Evolutionary conservation across 1,140 invertebrate species (phyloP).

Genomic region (Rhizoglyphus robini): DNA sequence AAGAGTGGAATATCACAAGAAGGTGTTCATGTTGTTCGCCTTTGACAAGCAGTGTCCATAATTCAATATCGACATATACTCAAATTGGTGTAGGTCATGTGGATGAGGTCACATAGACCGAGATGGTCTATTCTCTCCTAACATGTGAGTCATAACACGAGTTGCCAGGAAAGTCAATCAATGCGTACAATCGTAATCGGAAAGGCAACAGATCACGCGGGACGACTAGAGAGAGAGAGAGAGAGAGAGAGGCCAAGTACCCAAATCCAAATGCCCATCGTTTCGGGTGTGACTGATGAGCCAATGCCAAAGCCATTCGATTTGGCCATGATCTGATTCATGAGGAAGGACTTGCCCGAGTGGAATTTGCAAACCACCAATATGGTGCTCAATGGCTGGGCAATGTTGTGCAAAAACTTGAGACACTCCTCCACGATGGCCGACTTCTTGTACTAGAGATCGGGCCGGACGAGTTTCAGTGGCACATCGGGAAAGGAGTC

Average conservation of each 20-base stretch:
- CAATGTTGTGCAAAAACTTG: conserved; percentile 21
- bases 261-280: conserved; percentile 30
- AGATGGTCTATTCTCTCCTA: too few relatives aligned
- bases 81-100: too few relatives aligned
- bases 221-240: too few relatives aligned
- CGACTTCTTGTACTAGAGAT: conserved; percentile 22
- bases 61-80: too few relatives aligned
- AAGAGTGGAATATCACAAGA: too few relatives aligned
- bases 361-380: conserved; percentile 28
- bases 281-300: conserved; percentile 24
- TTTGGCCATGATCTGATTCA: conserved; percentile 29
- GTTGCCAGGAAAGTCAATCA: too few relatives aligned
- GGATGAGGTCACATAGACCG: too few relatives aligned
- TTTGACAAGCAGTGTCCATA: too few relatives aligned
- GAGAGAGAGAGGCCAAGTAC: conserved; percentile 25
- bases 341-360: conserved; percentile 27
- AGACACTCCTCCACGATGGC: conserved; percentile 24
- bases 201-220: too few relatives aligned
- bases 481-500: conserved; percentile 21
- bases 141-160: too few relatives aligned
- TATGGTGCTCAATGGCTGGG: conserved; percentile 22
- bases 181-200: too few relatives aligned
- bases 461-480: conserved; percentile 24
- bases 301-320: conserved; percentile 26
- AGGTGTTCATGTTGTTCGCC: too few relatives aligned